Conservation (phyloP, 2,888 invertebrate genomes). For the Melipona bicolor region DNA sequence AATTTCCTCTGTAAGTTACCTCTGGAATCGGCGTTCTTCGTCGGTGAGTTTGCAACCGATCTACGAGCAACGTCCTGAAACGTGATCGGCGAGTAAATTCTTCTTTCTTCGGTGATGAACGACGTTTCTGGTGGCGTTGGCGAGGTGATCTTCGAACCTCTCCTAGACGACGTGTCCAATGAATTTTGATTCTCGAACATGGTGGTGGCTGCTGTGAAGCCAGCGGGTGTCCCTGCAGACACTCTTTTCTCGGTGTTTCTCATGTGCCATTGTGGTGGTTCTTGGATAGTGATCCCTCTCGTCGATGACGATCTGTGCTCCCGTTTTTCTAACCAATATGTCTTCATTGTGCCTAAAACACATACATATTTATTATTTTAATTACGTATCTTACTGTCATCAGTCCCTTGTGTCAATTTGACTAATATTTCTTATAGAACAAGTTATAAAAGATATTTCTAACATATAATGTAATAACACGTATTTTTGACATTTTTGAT, state of each 20-base stretch:
- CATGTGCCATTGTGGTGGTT: conserved; percentile 79
- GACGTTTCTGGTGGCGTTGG: conserved; percentile 72
- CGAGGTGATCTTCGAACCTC: conserved; percentile 69
- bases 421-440: too few relatives aligned
- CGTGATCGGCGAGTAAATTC: conserved; percentile 93
- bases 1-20: conserved; percentile 68
- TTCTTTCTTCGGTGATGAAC: conserved; percentile 87
- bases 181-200: conserved; percentile 55
- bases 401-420: too few relatives aligned
- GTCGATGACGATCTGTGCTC: conserved; percentile 87
- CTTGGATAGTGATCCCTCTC: conserved; percentile 78
- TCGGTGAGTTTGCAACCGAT: conserved; percentile 92
- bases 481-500: too few relatives aligned
- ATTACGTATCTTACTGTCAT: too few relatives aligned
- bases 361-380: neutral
- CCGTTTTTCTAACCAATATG: conserved; percentile 93
- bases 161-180: conserved; percentile 60
- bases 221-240: conserved; percentile 55
- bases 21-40: conserved; percentile 84
- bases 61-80: conserved; percentile 93
- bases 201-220: conserved; percentile 24
- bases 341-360: conserved; percentile 91
- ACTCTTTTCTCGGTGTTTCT: conserved; percentile 83
- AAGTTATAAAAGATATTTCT: too few relatives aligned
- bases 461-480: too few relatives aligned